Conservation (phyloP, 2,888 invertebrate genomes). For the Cyclophora albipunctata region DNA sequence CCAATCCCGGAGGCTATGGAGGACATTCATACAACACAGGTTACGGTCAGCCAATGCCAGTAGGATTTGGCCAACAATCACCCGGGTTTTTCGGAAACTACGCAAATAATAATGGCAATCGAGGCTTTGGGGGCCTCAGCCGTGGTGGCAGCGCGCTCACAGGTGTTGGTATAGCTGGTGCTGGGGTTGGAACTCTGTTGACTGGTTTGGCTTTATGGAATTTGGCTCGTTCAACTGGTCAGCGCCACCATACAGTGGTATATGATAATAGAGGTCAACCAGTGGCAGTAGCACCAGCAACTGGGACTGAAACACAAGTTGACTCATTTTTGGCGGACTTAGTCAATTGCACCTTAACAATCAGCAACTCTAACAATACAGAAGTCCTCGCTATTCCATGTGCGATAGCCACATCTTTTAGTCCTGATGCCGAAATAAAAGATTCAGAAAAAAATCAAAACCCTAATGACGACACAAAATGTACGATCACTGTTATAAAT, state of each 20-base stretch:
- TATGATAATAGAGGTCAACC: constrained; percentile 68
- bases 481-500: constrained; percentile 59
- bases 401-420: constrained; percentile 68
- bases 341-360: constrained; percentile 64
- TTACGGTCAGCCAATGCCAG: constrained; percentile 44
- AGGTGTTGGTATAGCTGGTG: constrained; percentile 64
- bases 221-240: constrained; percentile 63
- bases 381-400: constrained; percentile 69
- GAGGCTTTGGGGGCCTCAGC: constrained; percentile 49
- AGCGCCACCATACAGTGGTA: constrained; percentile 58
- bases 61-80: constrained; percentile 42
- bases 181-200: constrained; percentile 63
- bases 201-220: constrained; percentile 71
- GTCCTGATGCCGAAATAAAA: constrained; percentile 61
- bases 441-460: constrained; percentile 36
- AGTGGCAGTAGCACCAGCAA: constrained; percentile 55
- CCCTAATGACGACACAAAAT: constrained; percentile 54
- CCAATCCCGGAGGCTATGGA: constrained; percentile 38
- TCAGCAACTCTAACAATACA: constrained; percentile 49
- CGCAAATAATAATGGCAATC: constrained; percentile 41
- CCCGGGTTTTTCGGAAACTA: constrained; percentile 64
- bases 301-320: constrained; percentile 36
- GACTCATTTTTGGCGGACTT: constrained; percentile 61
- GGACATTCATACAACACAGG: constrained; percentile 31
- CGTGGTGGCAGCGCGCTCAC: constrained; percentile 49